phyloP scores from a whole-genome alignment of 2,113 vertebrate genomes.

The Equus quagga region DNA sequence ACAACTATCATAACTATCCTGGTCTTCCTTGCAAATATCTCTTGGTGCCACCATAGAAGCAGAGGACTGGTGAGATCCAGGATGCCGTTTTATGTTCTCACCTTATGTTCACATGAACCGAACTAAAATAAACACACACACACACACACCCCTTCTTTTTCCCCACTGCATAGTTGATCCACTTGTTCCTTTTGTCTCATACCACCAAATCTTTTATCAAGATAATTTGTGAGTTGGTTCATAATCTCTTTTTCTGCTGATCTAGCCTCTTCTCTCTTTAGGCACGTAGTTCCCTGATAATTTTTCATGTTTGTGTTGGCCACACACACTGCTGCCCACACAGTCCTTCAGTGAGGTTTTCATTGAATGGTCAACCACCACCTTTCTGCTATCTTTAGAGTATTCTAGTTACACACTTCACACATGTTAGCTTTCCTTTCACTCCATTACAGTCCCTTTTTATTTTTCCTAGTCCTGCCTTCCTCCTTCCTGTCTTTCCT shows the following conservation, averaged over 20 bases:
- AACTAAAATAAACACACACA: not conserved
- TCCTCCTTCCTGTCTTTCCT: not conserved
- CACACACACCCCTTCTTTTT: not conserved
- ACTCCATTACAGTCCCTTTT: not conserved
- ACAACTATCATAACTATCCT: not conserved
- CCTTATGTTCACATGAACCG: not conserved
- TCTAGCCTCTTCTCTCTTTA: not conserved
- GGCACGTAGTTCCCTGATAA: not conserved
- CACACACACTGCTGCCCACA: not conserved
- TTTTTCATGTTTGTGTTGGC: conserved; percentile 35
- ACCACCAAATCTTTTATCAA: not conserved
- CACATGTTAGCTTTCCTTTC: not conserved
- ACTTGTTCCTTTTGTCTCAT: not conserved
- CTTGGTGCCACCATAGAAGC: conserved; percentile 9
- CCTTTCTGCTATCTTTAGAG: conserved; percentile 9
- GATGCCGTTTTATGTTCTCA: not conserved
- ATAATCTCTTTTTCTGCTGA: conserved; percentile 12
- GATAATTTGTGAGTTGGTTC: not conserved
- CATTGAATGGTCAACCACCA: not conserved
- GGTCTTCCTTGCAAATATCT: not conserved
- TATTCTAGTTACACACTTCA: not conserved
- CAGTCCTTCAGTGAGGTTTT: conserved; percentile 26
- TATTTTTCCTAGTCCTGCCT: not conserved
- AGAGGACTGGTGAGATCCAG: not conserved
- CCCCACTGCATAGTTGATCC: not conserved